Evolutionary conservation across 2,888 invertebrate species (phyloP).

Genomic region (Pecten maximus): DNA sequence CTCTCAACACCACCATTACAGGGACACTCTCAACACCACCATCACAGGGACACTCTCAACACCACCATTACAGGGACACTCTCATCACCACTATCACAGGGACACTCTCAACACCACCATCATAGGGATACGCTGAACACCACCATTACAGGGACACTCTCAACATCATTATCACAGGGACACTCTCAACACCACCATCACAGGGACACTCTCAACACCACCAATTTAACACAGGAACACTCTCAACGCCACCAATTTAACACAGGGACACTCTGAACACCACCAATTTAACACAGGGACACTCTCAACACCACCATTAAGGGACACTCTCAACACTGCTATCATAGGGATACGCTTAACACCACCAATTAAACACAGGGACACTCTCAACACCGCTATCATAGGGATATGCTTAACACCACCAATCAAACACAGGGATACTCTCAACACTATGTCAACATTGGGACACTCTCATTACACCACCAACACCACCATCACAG

Average conservation of each 20-base stretch:
- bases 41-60: neutral
- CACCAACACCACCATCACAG: neutral
- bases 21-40: neutral
- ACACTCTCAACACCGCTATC: neutral
- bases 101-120: too few relatives aligned
- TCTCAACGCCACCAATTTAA: too few relatives aligned
- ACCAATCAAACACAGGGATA: neutral
- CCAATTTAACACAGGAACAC: too few relatives aligned
- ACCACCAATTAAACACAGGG: neutral
- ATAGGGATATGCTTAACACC: neutral
- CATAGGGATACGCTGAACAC: too few relatives aligned
- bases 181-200: too few relatives aligned
- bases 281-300: neutral
- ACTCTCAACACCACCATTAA: neutral
- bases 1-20: neutral
- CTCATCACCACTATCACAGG: neutral
- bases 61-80: neutral
- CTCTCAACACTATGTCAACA: too few relatives aligned
- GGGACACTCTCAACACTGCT: too few relatives aligned
- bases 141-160: too few relatives aligned
- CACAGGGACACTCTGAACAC: too few relatives aligned
- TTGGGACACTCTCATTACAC: neutral
- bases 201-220: too few relatives aligned
- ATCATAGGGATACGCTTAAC: too few relatives aligned
- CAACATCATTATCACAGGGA: too few relatives aligned